Conservation (phyloP, 2,113 vertebrate genomes). For the Steatornis caripensis region DNA sequence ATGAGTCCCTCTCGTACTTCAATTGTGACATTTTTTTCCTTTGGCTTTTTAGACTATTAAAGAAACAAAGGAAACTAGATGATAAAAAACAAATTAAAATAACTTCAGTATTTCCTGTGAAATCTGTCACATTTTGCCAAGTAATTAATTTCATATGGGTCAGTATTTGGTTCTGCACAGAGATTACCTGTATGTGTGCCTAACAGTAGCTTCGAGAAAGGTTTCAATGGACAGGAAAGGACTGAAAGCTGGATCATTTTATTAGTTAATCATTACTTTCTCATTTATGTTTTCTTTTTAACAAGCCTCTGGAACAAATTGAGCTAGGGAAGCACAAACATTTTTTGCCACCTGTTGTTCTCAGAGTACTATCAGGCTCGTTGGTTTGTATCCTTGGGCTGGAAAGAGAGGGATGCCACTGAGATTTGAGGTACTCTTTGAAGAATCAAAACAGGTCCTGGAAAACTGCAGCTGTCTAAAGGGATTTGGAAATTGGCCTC, state of each 20-base stretch:
- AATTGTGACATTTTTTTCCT: not conserved
- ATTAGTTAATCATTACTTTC: not conserved
- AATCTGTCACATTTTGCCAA: conserved; percentile 2
- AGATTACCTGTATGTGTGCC: not conserved
- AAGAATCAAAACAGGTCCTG: not conserved
- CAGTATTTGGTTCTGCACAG: not conserved
- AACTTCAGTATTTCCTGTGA: not conserved
- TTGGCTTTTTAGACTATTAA: not conserved
- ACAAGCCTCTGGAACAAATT: not conserved
- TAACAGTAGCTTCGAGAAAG: not conserved
- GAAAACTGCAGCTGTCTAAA: not conserved
- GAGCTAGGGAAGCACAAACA: not conserved
- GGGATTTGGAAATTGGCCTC: not conserved
- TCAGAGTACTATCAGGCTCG: not conserved
- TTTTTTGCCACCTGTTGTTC: not conserved
- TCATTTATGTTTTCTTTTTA: not conserved
- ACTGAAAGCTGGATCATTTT: not conserved
- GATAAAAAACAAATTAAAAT: not conserved
- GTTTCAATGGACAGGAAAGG: not conserved
- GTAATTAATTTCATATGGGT: not conserved
- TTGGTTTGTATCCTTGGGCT: not conserved
- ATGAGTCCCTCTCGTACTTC: not conserved
- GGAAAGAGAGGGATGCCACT: not conserved
- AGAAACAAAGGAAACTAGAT: conserved; percentile 26
- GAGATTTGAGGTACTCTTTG: not conserved